Evolutionary conservation across 1,140 invertebrate species (phyloP).

Genomic region (Asobara japonica): DNA sequence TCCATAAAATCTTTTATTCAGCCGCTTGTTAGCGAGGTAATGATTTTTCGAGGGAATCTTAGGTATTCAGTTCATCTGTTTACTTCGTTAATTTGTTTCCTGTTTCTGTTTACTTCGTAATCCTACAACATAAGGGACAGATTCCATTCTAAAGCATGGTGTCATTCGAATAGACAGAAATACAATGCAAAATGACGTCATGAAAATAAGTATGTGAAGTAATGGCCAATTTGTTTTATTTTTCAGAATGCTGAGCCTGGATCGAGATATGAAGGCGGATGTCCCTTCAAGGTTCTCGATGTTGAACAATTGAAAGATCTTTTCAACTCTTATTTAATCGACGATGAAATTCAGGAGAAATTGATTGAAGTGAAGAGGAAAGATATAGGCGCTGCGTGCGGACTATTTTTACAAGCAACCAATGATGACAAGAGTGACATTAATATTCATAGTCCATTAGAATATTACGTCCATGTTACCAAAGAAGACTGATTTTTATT

Average conservation of each 20-base stretch:
- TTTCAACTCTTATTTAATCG: conserved; percentile 54
- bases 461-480: conserved; percentile 54
- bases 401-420: conserved; percentile 46
- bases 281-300: conserved; percentile 72
- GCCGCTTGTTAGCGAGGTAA: no score
- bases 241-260: conserved; percentile 54
- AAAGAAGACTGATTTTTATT: conserved; percentile 34
- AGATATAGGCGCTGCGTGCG: conserved; percentile 50
- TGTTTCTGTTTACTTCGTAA: no score
- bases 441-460: conserved; percentile 49
- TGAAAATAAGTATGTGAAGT: no score
- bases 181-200: not conserved
- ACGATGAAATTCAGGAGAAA: conserved; percentile 42
- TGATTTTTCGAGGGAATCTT: no score
- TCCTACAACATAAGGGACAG: no score
- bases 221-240: conserved; percentile 30
- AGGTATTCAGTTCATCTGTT: no score
- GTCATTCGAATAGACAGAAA: conserved; percentile 8
- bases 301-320: conserved; percentile 59
- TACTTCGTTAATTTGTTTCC: no score
- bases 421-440: conserved; percentile 37
- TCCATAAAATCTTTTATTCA: no score
- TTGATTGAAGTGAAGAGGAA: conserved; percentile 32
- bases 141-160: no score
- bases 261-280: conserved; percentile 70